phyloP scores from a whole-genome alignment of 1,140 invertebrate genomes.

The Ganaspis sp. region DNA sequence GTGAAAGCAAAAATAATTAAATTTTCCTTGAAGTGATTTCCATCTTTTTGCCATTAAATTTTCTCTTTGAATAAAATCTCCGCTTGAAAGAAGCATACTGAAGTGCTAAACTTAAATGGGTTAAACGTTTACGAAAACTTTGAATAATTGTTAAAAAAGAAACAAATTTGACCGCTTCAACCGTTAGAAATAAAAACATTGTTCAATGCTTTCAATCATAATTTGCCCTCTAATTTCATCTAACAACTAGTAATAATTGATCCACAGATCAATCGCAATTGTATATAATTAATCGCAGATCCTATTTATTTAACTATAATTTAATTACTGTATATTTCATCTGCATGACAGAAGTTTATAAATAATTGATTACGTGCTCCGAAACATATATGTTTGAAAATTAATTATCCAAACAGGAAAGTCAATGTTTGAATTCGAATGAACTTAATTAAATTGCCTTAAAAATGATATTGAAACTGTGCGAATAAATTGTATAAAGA shows the following conservation, averaged over 20 bases:
- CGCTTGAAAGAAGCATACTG: neutral
- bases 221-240: too few species aligned
- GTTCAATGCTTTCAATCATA: too few species aligned
- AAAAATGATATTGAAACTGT: neutral
- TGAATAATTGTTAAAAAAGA: neutral
- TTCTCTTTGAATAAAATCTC: constrained; percentile 6
- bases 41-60: constrained; percentile 1
- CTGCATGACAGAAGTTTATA: neutral
- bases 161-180: neutral
- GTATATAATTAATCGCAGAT: neutral
- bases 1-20: constrained; percentile 26
- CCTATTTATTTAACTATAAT: neutral
- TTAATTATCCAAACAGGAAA: neutral
- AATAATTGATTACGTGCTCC: constrained; percentile 7
- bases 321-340: neutral
- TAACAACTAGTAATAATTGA: neutral
- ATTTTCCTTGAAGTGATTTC: constrained; percentile 3
- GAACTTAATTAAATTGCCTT: neutral
- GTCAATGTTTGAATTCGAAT: neutral
- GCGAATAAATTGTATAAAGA: neutral
- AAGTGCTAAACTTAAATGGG: neutral
- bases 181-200: neutral
- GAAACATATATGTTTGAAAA: neutral
- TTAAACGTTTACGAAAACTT: neutral
- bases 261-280: neutral